These are phyloP conservation scores for Clusia tigrina DNA, from an alignment of 2,888 invertebrate species.

Conservation along the genomic window DNA sequence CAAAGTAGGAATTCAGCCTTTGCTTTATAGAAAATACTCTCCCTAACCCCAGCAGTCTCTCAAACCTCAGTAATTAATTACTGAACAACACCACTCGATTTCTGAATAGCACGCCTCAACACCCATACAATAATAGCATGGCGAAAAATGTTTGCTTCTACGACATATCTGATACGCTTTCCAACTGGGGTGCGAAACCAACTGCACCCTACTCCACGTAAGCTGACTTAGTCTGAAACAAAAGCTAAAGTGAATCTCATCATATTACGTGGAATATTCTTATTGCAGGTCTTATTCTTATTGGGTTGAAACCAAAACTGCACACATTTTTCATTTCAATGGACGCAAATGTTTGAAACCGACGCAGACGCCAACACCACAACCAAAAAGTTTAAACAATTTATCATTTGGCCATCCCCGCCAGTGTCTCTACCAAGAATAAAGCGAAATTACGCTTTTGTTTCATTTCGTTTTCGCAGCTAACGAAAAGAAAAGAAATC, in stretches of 20 bases:
- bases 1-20: too few relatives aligned
- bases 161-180: too few relatives aligned
- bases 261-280: conserved; percentile 17
- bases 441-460: background rate
- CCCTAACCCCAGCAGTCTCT: too few relatives aligned
- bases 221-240: background rate
- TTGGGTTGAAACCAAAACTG: conserved; percentile 9
- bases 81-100: too few relatives aligned
- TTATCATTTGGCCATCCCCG: conserved; percentile 18
- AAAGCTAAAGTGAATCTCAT: conserved; percentile 11
- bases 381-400: conserved; percentile 20
- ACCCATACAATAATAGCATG: conserved; percentile 3
- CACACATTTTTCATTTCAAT: conserved; percentile 21
- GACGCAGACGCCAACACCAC: background rate
- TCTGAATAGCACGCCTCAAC: too few relatives aligned
- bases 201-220: background rate
- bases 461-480: background rate
- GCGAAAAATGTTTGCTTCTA: too few relatives aligned
- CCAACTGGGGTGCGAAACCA: background rate
- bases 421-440: background rate
- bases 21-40: too few relatives aligned
- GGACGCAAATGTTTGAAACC: background rate
- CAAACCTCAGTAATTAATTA: too few relatives aligned
- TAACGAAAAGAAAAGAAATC: background rate
- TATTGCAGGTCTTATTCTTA: background rate